Conservation (phyloP, 2,113 vertebrate species). For the Procavia capensis region DNA sequence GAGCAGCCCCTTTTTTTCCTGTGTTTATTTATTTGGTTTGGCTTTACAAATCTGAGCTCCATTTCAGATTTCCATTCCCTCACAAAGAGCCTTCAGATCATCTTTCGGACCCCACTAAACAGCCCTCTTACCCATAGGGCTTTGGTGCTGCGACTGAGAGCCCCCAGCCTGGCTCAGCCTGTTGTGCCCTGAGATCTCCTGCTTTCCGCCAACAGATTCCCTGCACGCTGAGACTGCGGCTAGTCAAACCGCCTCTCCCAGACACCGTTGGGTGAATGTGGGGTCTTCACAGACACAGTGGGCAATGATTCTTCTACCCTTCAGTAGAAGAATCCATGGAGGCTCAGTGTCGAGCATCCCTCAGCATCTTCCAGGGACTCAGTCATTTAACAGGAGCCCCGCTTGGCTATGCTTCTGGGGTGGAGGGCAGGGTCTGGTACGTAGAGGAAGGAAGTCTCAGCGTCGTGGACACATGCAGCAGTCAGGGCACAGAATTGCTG, state of each 20-base stretch:
- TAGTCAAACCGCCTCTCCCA: background rate
- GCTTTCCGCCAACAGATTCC: background rate
- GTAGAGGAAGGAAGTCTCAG: background rate
- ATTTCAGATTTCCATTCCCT: background rate
- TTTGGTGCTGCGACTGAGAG: background rate
- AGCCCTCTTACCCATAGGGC: background rate
- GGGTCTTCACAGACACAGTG: background rate
- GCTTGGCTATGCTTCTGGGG: background rate
- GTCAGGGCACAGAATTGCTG: background rate
- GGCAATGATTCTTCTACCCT: background rate
- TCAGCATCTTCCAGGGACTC: background rate
- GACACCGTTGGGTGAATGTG: background rate
- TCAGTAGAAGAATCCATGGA: background rate
- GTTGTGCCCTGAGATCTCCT: background rate
- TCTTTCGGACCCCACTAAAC: background rate
- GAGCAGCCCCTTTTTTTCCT: too few species aligned
- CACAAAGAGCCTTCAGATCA: background rate
- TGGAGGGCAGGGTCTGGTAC: background rate
- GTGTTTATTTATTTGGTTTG: too few species aligned
- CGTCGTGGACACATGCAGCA: background rate
- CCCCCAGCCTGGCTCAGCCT: background rate
- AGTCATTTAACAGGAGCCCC: background rate
- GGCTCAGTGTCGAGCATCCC: background rate
- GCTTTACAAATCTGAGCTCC: background rate
- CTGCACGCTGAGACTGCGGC: background rate